phyloP scores from a whole-genome alignment of 2,113 vertebrate genomes.

The Xerus inauris region DNA sequence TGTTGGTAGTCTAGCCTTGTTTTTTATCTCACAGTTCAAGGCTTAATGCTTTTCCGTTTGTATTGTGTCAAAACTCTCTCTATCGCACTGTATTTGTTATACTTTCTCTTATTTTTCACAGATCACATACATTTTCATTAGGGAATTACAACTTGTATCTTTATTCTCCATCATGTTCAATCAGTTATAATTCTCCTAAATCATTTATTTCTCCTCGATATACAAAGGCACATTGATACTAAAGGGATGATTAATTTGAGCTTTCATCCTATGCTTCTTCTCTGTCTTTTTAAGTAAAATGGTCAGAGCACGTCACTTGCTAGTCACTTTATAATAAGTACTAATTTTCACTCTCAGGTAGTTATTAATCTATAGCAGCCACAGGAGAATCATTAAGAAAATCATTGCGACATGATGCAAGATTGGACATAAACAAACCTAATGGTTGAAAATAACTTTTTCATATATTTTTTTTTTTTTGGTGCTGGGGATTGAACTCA shows the following conservation, averaged over 20 bases:
- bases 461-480: too few species aligned
- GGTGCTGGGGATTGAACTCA: too few species aligned
- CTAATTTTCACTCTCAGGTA: constrained; percentile 13
- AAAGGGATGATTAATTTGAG: constrained; percentile 64
- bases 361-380: constrained; percentile 30
- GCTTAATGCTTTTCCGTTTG: background rate
- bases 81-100: background rate
- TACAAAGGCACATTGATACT: constrained; percentile 46
- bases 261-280: constrained; percentile 36
- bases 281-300: constrained; percentile 5
- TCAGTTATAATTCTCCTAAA: constrained; percentile 17
- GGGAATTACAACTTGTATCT: constrained; percentile 23
- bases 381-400: constrained; percentile 2
- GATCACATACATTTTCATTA: constrained; percentile 43
- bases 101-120: constrained; percentile 61
- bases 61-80: constrained; percentile 15
- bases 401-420: background rate
- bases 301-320: constrained; percentile 17
- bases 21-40: background rate
- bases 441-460: background rate
- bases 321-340: constrained; percentile 50
- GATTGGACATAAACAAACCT: background rate
- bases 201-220: constrained; percentile 44
- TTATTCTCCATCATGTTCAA: constrained; percentile 49
- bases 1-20: background rate